A percentile compares a stretch with the other conserved stretches of the same genome.
Evolutionary conservation across 2,888 invertebrate genomes (phyloP).

Genomic region (Cephus sareptanus): DNA sequence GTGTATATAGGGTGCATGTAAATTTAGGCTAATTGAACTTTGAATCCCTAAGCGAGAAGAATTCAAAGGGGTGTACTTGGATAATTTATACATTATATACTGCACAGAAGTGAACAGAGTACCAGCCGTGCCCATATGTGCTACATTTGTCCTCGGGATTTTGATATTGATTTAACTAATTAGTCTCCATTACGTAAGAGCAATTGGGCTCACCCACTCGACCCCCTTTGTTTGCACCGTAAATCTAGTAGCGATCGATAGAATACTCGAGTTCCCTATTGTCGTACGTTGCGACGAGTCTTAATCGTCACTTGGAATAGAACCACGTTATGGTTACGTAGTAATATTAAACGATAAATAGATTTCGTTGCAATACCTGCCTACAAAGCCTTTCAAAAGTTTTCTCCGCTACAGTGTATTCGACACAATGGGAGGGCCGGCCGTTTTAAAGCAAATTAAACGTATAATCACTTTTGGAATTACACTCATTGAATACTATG

Average conservation of each 20-base stretch:
- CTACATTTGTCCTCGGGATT: conserved; percentile 44
- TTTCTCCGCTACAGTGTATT: background rate
- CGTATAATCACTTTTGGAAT: background rate
- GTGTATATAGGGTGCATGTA: background rate
- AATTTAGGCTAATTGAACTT: background rate
- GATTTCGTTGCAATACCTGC: background rate
- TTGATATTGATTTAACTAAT: conserved; percentile 57
- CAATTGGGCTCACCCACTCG: conserved; percentile 13
- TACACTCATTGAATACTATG: background rate
- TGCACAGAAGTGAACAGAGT: conserved; percentile 27
- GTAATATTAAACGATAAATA: background rate
- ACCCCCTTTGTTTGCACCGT: conserved; percentile 7
- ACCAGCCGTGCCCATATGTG: conserved; percentile 34
- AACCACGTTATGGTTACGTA: background rate
- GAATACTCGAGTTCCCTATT: background rate
- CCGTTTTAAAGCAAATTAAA: background rate
- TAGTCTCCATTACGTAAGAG: conserved; percentile 29
- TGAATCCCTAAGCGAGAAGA: background rate
- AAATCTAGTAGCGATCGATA: background rate
- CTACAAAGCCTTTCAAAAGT: background rate
- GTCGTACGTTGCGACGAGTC: background rate
- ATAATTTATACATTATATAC: background rate
- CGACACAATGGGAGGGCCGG: background rate
- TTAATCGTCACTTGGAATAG: background rate
- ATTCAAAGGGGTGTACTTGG: background rate